Base-by-base conservation (phyloP, 2,797 vertebrate species). In the Aythya fuligula region DNA sequence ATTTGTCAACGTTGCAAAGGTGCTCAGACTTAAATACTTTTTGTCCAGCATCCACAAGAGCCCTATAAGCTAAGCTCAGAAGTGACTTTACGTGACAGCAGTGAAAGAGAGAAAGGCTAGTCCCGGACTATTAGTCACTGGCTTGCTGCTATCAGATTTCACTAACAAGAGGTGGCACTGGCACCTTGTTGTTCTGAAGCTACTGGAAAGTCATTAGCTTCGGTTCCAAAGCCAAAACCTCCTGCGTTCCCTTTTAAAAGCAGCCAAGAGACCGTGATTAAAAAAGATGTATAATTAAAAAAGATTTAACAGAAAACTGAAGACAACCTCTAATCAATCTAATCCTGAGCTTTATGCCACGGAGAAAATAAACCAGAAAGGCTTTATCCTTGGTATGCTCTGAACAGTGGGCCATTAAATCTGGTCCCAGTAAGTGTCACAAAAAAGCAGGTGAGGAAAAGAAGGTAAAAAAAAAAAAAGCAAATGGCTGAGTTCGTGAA, bases 141-240 rank as follows among this genome's bases (percentile, higher is more conserved):
- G n/a, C 43, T 81, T 61, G 14, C 12, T 93, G 75, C 57, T 64
- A 27, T 90, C 90, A 64, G 60, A 86, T 95, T 94, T 91, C 66
- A 43, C 57, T 62, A 82, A 87, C 85, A 88, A 93, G 70, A 95
- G 79, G 73, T 86, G 75, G 57, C 70, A 96, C 73, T 70, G 91
- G 75, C 12, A 93, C 67, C 73, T 90, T 82, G 60, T 82, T 93
- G 64, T 67, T 81, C 70, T 84, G 76, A 88, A 89, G 65, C 72
- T 69, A 10, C 73, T 36, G n/a, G 38, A 67, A 89, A 91, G 41
- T 60, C 60, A 84, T 85, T 65, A 91, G 39, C 54, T 87, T 84
- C 45, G 51, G 74, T 76, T 83, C 53, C 83, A 87, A 82, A 85
- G 56, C 51, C 91, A 81, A 69, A 90, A 49, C 39, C 76, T 76